Evolutionary conservation across 2,797 vertebrate genomes (phyloP).

Genomic region (Melanotaenia nigrans): DNA sequence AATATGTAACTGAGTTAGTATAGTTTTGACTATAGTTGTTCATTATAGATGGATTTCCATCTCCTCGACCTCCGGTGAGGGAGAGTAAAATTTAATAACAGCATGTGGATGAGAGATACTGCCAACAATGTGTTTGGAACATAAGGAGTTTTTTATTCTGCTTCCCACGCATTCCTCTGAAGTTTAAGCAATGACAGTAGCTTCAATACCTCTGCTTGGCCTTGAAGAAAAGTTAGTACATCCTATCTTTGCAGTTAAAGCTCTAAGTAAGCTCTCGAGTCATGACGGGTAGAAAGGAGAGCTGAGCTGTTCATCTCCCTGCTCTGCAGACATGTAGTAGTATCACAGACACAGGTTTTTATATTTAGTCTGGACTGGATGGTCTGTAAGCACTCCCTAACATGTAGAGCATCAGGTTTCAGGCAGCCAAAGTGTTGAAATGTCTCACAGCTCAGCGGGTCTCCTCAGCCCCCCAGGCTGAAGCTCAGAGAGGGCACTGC

Average conservation of each 20-base stretch:
- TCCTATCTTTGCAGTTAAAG: background rate
- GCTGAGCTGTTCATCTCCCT: background rate
- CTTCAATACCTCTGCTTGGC: background rate
- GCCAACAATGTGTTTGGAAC: conserved; percentile 28
- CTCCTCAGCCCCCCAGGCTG: conserved; percentile 12
- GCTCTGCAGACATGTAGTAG: conserved; percentile 25
- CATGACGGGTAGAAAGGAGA: background rate
- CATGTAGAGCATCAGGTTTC: conserved; percentile 67
- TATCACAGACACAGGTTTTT: conserved; percentile 61
- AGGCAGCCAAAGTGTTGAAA: conserved; percentile 42
- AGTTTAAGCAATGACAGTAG: background rate
- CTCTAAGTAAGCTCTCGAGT: background rate
- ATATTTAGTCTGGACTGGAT: conserved; percentile 74
- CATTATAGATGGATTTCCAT: background rate
- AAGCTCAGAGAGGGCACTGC: conserved; percentile 12
- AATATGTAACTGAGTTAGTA: background rate
- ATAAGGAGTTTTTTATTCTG: conserved; percentile 9
- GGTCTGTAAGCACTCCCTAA: conserved; percentile 26
- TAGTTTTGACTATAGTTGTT: background rate
- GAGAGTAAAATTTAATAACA: conserved; percentile 27
- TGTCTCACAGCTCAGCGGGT: conserved; percentile 27
- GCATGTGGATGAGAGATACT: conserved; percentile 16
- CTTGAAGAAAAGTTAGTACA: background rate
- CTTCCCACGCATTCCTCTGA: background rate
- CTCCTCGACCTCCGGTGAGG: background rate